Conservation (phyloP, 2,888 invertebrate species). For the Resseliella maxima region DNA sequence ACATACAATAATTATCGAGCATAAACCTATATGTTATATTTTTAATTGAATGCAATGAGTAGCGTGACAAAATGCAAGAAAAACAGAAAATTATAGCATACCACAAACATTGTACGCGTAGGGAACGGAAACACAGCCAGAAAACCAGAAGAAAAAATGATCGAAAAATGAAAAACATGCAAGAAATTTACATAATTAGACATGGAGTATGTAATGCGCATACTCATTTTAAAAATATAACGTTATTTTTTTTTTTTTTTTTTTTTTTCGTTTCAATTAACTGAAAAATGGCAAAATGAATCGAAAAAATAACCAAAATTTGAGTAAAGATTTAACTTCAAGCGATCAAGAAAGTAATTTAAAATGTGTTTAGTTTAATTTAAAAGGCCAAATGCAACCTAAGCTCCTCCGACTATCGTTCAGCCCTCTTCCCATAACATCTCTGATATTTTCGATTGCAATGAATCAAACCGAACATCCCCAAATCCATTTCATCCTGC, state of each 20-base stretch:
- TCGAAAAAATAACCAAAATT: neutral
- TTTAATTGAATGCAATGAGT: conserved; percentile 11
- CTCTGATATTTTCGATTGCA: neutral
- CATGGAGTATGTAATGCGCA: conserved; percentile 2
- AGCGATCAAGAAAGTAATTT: neutral
- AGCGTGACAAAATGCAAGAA: neutral
- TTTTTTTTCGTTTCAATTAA: no score
- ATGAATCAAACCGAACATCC: neutral
- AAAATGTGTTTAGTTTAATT: neutral
- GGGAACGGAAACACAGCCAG: neutral
- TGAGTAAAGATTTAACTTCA: conserved; percentile 29
- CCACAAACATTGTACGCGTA: neutral
- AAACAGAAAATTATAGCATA: neutral
- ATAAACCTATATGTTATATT: conserved; percentile 47
- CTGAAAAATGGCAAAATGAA: conserved; percentile 10
- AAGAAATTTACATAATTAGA: neutral
- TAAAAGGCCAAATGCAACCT: conserved; percentile 11
- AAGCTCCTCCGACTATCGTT: neutral
- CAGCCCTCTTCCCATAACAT: neutral
- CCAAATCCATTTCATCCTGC: conserved; percentile 18
- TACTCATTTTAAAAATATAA: no score
- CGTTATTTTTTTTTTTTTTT: no score
- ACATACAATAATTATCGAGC: conserved; percentile 35
- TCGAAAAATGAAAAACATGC: neutral
- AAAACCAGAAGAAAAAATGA: neutral